phyloP scores from a whole-genome alignment of 2,113 vertebrate species.

The Brienomyrus brachyistius region DNA sequence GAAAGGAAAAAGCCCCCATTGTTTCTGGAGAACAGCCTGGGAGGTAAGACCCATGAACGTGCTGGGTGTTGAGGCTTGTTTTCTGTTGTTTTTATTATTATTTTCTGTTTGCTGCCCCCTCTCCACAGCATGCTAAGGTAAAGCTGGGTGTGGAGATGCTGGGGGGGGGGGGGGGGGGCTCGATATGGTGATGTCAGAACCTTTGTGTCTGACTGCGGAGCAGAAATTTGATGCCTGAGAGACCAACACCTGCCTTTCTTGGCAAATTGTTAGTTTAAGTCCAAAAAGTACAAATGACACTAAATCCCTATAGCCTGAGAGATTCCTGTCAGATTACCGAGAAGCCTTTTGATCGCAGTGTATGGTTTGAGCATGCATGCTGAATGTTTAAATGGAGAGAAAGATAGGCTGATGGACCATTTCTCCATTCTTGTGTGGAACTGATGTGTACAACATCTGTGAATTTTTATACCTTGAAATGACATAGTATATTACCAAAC shows the following conservation, averaged over 20 bases:
- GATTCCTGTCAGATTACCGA: neutral
- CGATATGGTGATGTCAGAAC: neutral
- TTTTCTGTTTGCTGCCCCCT: neutral
- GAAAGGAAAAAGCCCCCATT: neutral
- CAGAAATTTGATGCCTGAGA: neutral
- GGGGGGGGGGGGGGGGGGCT: neutral
- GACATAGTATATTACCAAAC: neutral
- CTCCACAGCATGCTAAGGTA: neutral
- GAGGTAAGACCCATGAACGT: neutral
- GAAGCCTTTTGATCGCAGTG: neutral
- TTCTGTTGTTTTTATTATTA: neutral
- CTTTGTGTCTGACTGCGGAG: neutral
- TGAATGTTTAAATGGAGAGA: neutral
- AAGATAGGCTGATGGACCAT: neutral
- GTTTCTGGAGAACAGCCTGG: neutral
- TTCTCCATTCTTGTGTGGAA: neutral
- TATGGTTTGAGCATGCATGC: neutral
- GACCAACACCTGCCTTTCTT: neutral
- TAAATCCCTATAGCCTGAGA: slow-evolving; percentile 12
- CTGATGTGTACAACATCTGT: neutral
- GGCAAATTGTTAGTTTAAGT: neutral
- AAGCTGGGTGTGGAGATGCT: neutral
- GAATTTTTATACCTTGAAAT: neutral
- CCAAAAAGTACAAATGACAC: neutral
- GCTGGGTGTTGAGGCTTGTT: neutral